phyloP scores from a whole-genome alignment of 2,888 invertebrate species.

The Microctonus hyperodae region DNA sequence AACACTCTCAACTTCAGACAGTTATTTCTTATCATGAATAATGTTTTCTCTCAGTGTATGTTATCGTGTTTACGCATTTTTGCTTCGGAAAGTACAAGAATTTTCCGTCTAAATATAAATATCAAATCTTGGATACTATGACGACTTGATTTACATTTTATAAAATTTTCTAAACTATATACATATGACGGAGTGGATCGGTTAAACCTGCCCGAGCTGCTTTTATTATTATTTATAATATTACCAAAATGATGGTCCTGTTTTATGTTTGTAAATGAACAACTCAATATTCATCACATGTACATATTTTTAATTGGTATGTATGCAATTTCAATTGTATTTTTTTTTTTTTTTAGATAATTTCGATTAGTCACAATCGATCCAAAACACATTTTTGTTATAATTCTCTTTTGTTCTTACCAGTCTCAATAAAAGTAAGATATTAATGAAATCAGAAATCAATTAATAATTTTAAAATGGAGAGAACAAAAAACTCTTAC shows the following conservation, averaged over 20 bases:
- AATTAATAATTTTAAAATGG: no score
- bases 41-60: no score
- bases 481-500: no score
- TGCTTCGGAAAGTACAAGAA: slow-evolving; percentile 34
- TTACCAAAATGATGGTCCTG: slow-evolving; percentile 15
- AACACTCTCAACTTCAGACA: no score
- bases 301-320: background rate
- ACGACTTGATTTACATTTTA: slow-evolving; percentile 41
- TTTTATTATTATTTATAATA: slow-evolving; percentile 42
- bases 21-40: no score
- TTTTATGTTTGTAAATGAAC: slow-evolving; percentile 11
- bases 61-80: slow-evolving; percentile 36
- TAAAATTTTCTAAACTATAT: slow-evolving; percentile 54
- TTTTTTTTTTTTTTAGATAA: background rate
- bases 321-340: background rate
- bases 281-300: background rate
- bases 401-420: no score
- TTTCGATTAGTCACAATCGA: background rate
- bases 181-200: slow-evolving; percentile 57
- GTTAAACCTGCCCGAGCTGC: slow-evolving; percentile 62
- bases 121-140: slow-evolving; percentile 1
- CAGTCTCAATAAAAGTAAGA: no score
- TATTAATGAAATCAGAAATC: no score
- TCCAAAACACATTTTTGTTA: background rate
- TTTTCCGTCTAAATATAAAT: slow-evolving; percentile 29